A percentile compares a stretch with the other conserved stretches of the same genome.
Conservation (phyloP, 2,797 vertebrate species). For the Gymnopithys bicolor region DNA sequence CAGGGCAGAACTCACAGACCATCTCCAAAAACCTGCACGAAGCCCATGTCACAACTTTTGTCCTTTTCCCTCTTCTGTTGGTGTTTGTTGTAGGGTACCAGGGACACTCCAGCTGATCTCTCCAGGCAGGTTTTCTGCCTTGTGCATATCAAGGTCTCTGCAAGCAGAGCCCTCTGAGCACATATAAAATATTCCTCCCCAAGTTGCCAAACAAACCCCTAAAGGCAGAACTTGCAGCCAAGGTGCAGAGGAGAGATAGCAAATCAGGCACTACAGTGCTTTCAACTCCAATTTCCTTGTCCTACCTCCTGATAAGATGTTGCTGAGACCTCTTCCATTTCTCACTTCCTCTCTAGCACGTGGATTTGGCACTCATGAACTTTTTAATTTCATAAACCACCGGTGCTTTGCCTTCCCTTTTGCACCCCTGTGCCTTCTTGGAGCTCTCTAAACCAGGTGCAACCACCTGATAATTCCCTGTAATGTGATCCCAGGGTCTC, state of each 20-base stretch:
- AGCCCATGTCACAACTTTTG: fast-evolving
- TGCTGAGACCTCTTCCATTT: constrained; percentile 7
- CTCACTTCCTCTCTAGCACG: not conserved
- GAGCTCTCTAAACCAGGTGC: constrained; percentile 25
- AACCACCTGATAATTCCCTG: constrained; percentile 46
- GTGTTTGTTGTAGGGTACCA: not conserved
- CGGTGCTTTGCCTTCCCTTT: constrained; percentile 33
- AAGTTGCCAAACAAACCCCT: not conserved
- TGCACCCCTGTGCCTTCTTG: constrained; percentile 2
- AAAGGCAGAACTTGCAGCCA: constrained; percentile 21
- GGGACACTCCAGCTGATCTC: not conserved
- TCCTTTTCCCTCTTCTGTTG: not conserved
- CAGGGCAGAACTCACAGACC: not conserved
- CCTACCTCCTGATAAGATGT: not conserved
- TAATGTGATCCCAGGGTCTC: not conserved
- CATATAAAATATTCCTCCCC: constrained; percentile 18
- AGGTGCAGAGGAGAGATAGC: constrained; percentile 64
- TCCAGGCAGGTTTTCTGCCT: not conserved
- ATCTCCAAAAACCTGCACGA: not conserved
- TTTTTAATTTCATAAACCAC: constrained; percentile 71
- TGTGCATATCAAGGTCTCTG: not conserved
- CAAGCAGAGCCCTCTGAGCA: not conserved
- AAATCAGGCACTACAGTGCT: constrained; percentile 26
- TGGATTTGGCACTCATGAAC: constrained; percentile 22
- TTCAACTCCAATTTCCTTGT: constrained; percentile 46